Percentiles rank a stretch among this genome's conserved stretches.
These are phyloP conservation scores for Carassius gibelio DNA, from an alignment of 2,113 vertebrate species.

Conservation along the genomic window DNA sequence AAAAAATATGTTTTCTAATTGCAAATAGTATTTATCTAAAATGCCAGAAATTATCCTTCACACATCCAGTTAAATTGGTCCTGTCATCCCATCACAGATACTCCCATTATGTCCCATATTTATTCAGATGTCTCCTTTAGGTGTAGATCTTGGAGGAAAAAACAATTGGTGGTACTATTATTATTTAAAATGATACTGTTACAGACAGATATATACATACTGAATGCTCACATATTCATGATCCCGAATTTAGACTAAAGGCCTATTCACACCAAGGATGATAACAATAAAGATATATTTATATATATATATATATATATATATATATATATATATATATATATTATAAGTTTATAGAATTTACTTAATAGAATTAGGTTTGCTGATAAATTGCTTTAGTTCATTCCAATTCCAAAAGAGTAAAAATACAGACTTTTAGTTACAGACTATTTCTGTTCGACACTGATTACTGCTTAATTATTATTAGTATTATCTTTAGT, in stretches of 20 bases:
- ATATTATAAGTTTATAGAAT: not conserved
- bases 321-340: too few species aligned
- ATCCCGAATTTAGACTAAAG: not conserved
- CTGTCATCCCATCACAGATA: too few species aligned
- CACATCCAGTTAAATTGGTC: not conserved
- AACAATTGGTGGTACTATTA: not conserved
- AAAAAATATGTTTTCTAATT: not conserved
- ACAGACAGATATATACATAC: not conserved
- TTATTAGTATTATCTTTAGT: constrained; percentile 46
- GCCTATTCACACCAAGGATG: not conserved
- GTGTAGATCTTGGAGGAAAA: not conserved
- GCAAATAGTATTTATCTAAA: not conserved
- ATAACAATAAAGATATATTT: too few species aligned
- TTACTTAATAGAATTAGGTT: not conserved
- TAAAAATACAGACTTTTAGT: not conserved
- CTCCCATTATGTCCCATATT: too few species aligned
- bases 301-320: too few species aligned
- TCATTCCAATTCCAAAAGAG: not conserved
- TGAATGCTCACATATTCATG: not conserved
- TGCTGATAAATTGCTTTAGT: not conserved
- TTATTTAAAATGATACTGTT: not conserved
- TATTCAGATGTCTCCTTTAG: not conserved
- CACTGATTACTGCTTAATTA: not conserved
- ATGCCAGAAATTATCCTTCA: not conserved
- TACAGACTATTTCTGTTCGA: not conserved